Evolutionary conservation across 1,140 invertebrate genomes (phyloP), one percentile per base, ranked within the genome.

Genomic region (Chelonus insularis): DNA sequence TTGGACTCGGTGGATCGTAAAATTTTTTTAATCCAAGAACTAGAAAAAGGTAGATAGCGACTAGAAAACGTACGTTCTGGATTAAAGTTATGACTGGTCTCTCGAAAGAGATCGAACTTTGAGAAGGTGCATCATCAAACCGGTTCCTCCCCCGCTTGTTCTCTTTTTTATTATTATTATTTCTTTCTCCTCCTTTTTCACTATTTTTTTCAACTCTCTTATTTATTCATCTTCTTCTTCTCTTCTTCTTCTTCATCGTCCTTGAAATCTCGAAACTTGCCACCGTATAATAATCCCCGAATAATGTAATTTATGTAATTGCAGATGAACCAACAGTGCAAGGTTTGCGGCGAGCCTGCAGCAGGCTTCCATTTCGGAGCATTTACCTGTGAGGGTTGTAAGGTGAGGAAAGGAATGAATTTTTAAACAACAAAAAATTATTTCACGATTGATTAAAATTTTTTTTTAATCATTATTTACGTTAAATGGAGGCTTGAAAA

Each of bases 361-460:
- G 91, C 91, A 60, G 92, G 92, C 45, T 94, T 92, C 78, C 91
- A 94, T 80, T 95, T 94, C 76, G 93, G 93, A 56, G 93, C 92
- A 36, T 92, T 94, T 71, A 95, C 93, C 12, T 95, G 93, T 80
- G 93, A 95, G 83, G 93, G 93, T 62, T 94, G 92, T 78, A 94
- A 94, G 89, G 92, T 94, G 80, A 83, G 69, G 54, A 62, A 25
- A 47, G 12, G 34, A 18, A 39, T 39, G 25, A 51, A 37, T 63
- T 36, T 25, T 20, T 21, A 14, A 39, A 37, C 16, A 48, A 36
- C n/a, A 37, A 39, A 45, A 25, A n/a, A n/a, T n/a, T n/a, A n/a
- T n/a, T n/a, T n/a, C n/a, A n/a, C n/a, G n/a, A n/a, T n/a, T n/a
- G n/a, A n/a, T n/a, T n/a, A n/a, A n/a, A n/a, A n/a, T n/a, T n/a